A percentile compares a stretch with the other conserved stretches of the same genome.
phyloP scores from a whole-genome alignment of 2,113 vertebrate genomes.

The Steatornis caripensis region DNA sequence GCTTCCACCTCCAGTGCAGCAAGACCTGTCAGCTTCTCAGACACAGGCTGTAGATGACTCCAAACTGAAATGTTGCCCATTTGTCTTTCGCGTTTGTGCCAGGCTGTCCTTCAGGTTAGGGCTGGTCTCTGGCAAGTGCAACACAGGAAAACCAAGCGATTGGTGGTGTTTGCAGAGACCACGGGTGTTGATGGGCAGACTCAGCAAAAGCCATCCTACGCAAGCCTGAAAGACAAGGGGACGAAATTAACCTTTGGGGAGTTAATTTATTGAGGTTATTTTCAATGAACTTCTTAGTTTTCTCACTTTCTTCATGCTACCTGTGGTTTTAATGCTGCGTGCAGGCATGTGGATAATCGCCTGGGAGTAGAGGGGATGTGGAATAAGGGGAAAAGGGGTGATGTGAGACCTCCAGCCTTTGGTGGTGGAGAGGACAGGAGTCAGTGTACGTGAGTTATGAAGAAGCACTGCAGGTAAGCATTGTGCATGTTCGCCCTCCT shows the following conservation, averaged over 20 bases:
- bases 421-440: background rate
- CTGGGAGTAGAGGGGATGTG: background rate
- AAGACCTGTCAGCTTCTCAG: background rate
- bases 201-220: accelerated
- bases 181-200: accelerated
- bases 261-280: background rate
- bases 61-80: background rate
- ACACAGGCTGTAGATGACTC: background rate
- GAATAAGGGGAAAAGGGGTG: background rate
- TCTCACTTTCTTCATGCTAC: background rate
- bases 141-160: accelerated
- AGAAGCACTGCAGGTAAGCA: accelerated
- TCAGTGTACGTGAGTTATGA: too few species aligned
- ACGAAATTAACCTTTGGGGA: background rate
- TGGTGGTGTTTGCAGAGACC: background rate
- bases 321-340: background rate
- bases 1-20: background rate
- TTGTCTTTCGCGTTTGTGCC: background rate
- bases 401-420: background rate
- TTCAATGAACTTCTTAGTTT: background rate
- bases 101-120: background rate
- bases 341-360: background rate
- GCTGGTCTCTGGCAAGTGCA: background rate
- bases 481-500: accelerated
- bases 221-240: background rate